Evolutionary conservation across 2,888 invertebrate genomes (phyloP), one percentile per base, ranked within the genome.

Genomic region (Myopa testacea): DNA sequence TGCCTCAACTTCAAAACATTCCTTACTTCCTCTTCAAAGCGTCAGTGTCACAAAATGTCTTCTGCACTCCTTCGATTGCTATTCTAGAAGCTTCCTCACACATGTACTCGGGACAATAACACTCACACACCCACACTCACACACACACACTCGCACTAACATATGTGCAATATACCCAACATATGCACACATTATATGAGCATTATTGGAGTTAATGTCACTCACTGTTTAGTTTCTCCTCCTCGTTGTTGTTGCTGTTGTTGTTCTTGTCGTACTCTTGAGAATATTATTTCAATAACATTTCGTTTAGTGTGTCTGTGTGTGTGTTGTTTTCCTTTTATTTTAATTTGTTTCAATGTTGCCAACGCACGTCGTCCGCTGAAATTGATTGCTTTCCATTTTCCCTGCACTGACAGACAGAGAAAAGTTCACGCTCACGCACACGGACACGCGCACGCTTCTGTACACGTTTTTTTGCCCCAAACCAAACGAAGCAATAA

Each of bases 321-420:
- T 55, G 50, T 34, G 0, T 37, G 67, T 12, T 19, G 19, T 26
- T 34, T 65, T 74, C 52, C 40, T 63, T 45, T 4, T 63, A 34
- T 58, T 67, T 37, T 7, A 12, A 40, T n/a, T 45, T 63, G 50
- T n/a, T 65, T 16, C 68, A 40, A 52, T 68, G 58, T 75, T 69
- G 69, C 75, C 60, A 58, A 69, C 75, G 68, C 69, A 69, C 63
- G 71, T 71, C 76, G 52, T 38, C 63, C 68, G 62, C 60, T 76
- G 34, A 76, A 71, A 76, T 76, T 71, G 76, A 76, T 76, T 63
- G 63, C 76, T 62, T 71, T 65, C 58, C 71, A 76, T 76, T 76
- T 55, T 75, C 60, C 45, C 40, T 73, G 68, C 68, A 58, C 26
- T 1, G 26, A 26, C n/a, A 63, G 34, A 58, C 68, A 68, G 55